Base-by-base conservation (phyloP, 2,888 invertebrate genomes). In the Coleophora flavipennella region DNA sequence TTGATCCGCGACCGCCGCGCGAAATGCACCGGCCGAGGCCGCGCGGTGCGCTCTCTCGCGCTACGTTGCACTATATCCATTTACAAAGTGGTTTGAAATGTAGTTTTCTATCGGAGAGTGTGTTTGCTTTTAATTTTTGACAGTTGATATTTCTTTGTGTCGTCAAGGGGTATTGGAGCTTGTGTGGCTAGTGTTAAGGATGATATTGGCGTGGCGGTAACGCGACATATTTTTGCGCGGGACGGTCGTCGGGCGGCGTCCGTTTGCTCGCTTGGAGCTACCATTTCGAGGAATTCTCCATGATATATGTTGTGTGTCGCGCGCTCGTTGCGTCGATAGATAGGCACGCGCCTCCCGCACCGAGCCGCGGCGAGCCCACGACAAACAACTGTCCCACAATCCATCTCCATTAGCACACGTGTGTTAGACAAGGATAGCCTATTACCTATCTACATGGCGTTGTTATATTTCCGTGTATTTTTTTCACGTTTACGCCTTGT, bases 11-110 rank as follows among this genome's bases (percentile, higher is more conserved):
- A 74, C 63, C 74, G 71, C 72, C 69, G 61, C 66, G 77, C 73
- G 70, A 81, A 83, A 79, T 83, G 81, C 79, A 80, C 57, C 76
- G 73, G 73, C 77, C 79, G 83, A 80, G 81, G 81, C 80, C 83
- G 76, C 68, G 76, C 80, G 75, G 56, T 62, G 67, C 69, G 74
- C 60, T 68, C 72, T 66, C 63, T 65, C 61, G 57, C 60, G 63
- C 59, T 65, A 67, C 67, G 69, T 59, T 78, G 80, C 77, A 79
- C 62, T 75, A 70, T 64, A 71, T 74, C 60, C 69, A 79, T 76
- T 75, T 73, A 72, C 69, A 70, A 74, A 70, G 68, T 56, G 51
- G 67, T 76, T 74, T 73, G 57, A 72, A 75, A 70, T 76, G 65
- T 75, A 68, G 76, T 77, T 81, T 79, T 72, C 75, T 76, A 67